Percentiles rank a stretch among this genome's conserved stretches.
Evolutionary conservation across 2,113 vertebrate species (phyloP).

Genomic region (Ia io): DNA sequence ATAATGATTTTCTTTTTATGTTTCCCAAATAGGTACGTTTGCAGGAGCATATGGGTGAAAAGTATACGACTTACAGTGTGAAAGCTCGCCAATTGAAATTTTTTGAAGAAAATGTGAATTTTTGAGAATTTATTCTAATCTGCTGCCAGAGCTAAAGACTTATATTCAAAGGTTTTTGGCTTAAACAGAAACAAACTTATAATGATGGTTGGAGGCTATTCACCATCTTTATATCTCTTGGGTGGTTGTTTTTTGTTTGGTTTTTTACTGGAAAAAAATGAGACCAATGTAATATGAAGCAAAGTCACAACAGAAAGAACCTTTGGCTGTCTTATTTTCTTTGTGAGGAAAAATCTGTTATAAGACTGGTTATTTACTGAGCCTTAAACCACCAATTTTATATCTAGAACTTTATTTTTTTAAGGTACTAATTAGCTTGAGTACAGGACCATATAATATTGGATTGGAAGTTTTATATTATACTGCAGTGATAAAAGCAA

Average conservation of each 20-base stretch:
- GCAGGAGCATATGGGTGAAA: conserved; percentile 90
- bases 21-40: conserved; percentile 84
- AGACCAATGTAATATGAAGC: background rate
- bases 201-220: background rate
- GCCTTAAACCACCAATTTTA: conserved; percentile 61
- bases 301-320: conserved; percentile 23
- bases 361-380: conserved; percentile 55
- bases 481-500: conserved; percentile 34
- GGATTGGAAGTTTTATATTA: conserved; percentile 23
- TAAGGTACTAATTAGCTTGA: conserved; percentile 50
- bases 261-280: conserved; percentile 14
- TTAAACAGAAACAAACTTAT: conserved; percentile 39
- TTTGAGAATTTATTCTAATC: conserved; percentile 75
- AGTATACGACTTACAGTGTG: conserved; percentile 88
- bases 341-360: conserved; percentile 41
- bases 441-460: conserved; percentile 1
- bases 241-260: background rate
- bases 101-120: conserved; percentile 91
- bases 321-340: conserved; percentile 15
- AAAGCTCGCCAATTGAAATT: conserved; percentile 96
- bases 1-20: conserved; percentile 47
- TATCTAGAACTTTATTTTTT: conserved; percentile 64
- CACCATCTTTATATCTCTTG: background rate
- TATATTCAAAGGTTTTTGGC: conserved; percentile 35
- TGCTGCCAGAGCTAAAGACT: conserved; percentile 56